Percentiles rank a stretch among this genome's conserved stretches.
Evolutionary conservation across 2,888 invertebrate genomes (phyloP).

Genomic region (Rhogogaster chlorosoma): DNA sequence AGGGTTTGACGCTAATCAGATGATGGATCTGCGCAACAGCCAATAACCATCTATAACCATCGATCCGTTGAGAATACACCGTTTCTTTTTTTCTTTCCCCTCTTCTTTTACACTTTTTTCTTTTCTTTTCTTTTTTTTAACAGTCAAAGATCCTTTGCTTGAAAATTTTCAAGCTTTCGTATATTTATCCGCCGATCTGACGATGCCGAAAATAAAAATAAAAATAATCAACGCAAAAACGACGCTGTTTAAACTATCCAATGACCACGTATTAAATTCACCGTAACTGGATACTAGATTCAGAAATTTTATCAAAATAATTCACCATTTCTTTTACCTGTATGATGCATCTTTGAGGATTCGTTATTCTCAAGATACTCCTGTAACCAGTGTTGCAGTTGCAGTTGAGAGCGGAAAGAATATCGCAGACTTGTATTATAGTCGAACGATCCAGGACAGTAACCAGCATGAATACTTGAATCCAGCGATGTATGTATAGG

Average conservation of each 20-base stretch:
- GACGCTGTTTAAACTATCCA: background rate
- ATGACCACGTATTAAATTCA: background rate
- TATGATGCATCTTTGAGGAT: background rate
- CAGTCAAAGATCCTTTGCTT: background rate
- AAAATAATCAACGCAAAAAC: background rate
- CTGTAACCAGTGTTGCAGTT: no score
- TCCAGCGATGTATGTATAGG: background rate
- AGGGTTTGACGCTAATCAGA: conserved; percentile 40
- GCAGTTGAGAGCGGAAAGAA: background rate
- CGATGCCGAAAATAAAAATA: background rate
- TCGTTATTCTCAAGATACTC: background rate
- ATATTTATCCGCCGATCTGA: background rate
- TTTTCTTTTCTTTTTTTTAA: background rate
- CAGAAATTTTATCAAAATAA: background rate
- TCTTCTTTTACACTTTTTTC: background rate
- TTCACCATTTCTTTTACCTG: no score
- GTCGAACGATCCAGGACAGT: conserved; percentile 23
- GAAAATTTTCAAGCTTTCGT: background rate
- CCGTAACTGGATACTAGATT: background rate
- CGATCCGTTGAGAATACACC: background rate
- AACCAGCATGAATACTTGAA: conserved; percentile 21
- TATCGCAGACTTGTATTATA: background rate
- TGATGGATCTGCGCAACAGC: conserved; percentile 42
- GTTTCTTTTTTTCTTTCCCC: background rate
- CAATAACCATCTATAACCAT: conserved; percentile 38